phyloP scores from a whole-genome alignment of 2,888 invertebrate species.

The Cerceris rybyensis region DNA sequence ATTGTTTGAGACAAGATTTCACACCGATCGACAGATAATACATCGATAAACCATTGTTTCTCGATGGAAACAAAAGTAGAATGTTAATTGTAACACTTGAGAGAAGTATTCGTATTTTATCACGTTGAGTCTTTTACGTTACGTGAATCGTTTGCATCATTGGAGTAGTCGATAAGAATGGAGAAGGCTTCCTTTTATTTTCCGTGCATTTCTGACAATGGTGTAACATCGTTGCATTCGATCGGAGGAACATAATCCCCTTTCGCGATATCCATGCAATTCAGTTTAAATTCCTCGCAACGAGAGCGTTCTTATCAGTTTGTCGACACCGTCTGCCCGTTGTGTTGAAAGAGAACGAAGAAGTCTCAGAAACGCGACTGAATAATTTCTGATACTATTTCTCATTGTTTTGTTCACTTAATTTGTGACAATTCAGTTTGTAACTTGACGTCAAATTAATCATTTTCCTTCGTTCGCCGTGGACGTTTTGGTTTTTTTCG shows the following conservation, averaged over 20 bases:
- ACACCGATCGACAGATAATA: too few species aligned
- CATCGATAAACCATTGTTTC: too few species aligned
- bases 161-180: background rate
- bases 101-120: background rate
- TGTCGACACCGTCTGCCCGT: conserved; percentile 69
- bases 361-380: conserved; percentile 29
- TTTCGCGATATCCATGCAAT: conserved; percentile 58
- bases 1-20: too few species aligned
- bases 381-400: conserved; percentile 39
- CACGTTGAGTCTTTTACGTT: background rate
- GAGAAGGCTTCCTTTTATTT: conserved; percentile 10
- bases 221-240: conserved; percentile 38
- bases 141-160: background rate
- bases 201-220: background rate
- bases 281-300: conserved; percentile 62
- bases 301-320: conserved; percentile 75
- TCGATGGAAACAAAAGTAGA: too few species aligned
- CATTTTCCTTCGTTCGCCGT: background rate
- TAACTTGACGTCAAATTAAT: background rate
- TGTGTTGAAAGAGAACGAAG: conserved; percentile 60
- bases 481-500: too few species aligned
- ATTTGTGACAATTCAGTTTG: background rate
- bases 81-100: too few species aligned
- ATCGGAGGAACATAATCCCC: conserved; percentile 57
- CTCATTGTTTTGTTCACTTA: conserved; percentile 19